Percentiles rank a stretch among this genome's conserved stretches.
Evolutionary conservation across 2,888 invertebrate species (phyloP).

Genomic region (Entomobrya multifasciata): DNA sequence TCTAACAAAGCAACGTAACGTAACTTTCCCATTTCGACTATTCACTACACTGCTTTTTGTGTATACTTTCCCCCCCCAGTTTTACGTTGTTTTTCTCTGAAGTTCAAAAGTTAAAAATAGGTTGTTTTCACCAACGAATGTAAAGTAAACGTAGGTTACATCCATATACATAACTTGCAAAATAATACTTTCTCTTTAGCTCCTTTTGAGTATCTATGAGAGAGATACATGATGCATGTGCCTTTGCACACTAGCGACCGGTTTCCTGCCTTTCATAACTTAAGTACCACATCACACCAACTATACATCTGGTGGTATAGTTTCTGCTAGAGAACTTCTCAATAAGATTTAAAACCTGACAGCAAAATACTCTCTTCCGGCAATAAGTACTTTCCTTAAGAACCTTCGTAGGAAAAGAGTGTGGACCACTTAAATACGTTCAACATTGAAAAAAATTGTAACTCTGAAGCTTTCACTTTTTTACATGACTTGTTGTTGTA

Average conservation of each 20-base stretch:
- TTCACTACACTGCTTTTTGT: too few relatives aligned
- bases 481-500: not conserved
- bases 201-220: not conserved
- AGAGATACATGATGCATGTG: constrained; percentile 1
- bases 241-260: not conserved
- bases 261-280: not conserved
- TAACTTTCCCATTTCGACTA: too few relatives aligned
- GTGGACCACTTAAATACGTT: not conserved
- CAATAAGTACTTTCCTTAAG: constrained; percentile 7
- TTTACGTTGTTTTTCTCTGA: not conserved
- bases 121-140: not conserved
- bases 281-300: not conserved
- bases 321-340: not conserved
- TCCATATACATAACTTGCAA: not conserved
- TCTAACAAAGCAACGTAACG: too few relatives aligned
- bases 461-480: not conserved
- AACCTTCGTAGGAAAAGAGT: too few relatives aligned
- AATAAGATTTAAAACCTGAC: constrained; percentile 35
- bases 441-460: too few relatives aligned
- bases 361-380: constrained; percentile 38
- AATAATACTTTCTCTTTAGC: not conserved
- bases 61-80: not conserved
- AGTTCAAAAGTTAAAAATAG: constrained; percentile 26
- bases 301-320: not conserved
- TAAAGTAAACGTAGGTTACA: too few relatives aligned